These are phyloP conservation scores for Diorhabda sublineata DNA, from an alignment of 1,140 invertebrate genomes.

Conservation along the genomic window DNA sequence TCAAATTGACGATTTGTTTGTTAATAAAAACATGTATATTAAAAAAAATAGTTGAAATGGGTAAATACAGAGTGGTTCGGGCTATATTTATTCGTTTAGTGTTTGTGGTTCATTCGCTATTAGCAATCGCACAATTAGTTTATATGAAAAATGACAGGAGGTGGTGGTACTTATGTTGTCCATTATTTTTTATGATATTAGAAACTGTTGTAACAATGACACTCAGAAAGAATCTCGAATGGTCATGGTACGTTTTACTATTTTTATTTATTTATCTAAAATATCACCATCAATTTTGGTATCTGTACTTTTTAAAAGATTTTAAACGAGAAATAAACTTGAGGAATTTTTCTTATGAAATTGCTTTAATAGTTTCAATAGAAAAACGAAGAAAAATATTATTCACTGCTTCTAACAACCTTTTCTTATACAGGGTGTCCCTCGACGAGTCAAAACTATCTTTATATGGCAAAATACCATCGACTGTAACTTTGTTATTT, in stretches of 20 bases:
- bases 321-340: not conserved
- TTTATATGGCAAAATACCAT: too few species aligned
- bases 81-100: constrained; percentile 14
- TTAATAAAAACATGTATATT: too few species aligned
- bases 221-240: constrained; percentile 13
- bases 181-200: constrained; percentile 13
- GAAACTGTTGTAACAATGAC: constrained; percentile 15
- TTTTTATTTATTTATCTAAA: not conserved
- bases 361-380: too few species aligned
- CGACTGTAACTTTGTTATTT: too few species aligned
- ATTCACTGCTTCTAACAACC: too few species aligned
- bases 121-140: constrained; percentile 5
- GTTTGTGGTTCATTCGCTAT: constrained; percentile 11
- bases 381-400: too few species aligned
- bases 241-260: constrained; percentile 11
- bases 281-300: not conserved
- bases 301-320: not conserved
- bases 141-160: constrained; percentile 12
- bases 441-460: too few species aligned
- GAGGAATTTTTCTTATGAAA: not conserved
- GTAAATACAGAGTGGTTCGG: constrained; percentile 12
- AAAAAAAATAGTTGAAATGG: constrained; percentile 1
- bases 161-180: constrained; percentile 14
- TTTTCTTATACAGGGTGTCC: too few species aligned
- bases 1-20: too few species aligned